Evolutionary conservation across 2,888 invertebrate genomes (phyloP), one percentile per base, ranked within the genome.

Genomic region (Desoria tigrina): DNA sequence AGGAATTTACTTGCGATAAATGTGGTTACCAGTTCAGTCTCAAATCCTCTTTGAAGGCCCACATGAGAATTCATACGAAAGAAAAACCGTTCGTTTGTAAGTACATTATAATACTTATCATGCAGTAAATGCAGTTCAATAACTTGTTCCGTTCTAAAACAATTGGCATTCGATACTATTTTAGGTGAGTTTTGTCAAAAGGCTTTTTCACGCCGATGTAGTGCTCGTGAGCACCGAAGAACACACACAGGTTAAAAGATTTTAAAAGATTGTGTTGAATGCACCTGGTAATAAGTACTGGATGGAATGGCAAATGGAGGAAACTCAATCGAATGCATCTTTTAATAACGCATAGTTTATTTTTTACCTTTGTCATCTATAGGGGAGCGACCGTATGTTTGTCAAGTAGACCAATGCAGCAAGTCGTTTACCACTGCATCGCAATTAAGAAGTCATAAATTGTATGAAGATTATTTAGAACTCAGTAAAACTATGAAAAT

Each of bases 311-410:
- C n/a, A n/a, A n/a, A n/a, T n/a, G n/a, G n/a, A n/a, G n/a, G n/a
- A n/a, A n/a, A n/a, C n/a, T n/a, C n/a, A n/a, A n/a, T n/a, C n/a
- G n/a, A n/a, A n/a, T n/a, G n/a, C n/a, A n/a, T n/a, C n/a, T n/a
- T n/a, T n/a, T n/a, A n/a, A n/a, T n/a, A n/a, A n/a, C n/a, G n/a
- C n/a, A n/a, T n/a, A n/a, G n/a, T n/a, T n/a, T n/a, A n/a, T n/a
- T n/a, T n/a, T n/a, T n/a, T n/a, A n/a, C n/a, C n/a, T n/a, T n/a
- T n/a, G n/a, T n/a, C n/a, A n/a, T n/a, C n/a, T n/a, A n/a, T n/a
- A n/a, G 88, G 90, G 0, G 90, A 89, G 79, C 88, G 89, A 77
- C 92, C 91, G 0, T 91, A 86, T 80, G 82, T 82, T 70, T 92
- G 91, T 79, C n/a, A n/a, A n/a, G n/a, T n/a, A n/a, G n/a, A n/a